Percentiles rank a stretch among this genome's conserved stretches.
These are phyloP conservation scores for Seira sanloemensis DNA, from an alignment of 2,888 invertebrate species.

Conservation along the genomic window DNA sequence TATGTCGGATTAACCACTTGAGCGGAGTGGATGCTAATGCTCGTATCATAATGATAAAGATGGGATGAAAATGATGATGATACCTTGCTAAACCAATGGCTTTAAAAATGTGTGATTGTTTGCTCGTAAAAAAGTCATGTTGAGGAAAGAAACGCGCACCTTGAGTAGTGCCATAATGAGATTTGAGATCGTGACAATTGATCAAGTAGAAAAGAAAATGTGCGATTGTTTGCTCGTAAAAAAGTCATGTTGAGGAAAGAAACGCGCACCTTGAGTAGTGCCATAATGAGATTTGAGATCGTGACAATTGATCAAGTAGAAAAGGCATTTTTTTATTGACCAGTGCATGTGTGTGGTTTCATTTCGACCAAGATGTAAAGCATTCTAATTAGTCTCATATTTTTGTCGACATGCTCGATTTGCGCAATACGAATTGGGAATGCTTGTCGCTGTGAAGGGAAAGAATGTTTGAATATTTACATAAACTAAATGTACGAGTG, in stretches of 20 bases:
- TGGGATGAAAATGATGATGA: not conserved
- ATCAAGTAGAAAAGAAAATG: not conserved
- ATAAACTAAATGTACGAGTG: not conserved
- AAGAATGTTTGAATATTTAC: too few relatives aligned
- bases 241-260: not conserved
- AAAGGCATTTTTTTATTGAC: not conserved
- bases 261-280: not conserved
- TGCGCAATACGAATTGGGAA: too few relatives aligned
- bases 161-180: not conserved
- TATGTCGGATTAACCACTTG: not conserved
- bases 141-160: not conserved
- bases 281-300: conserved; percentile 5
- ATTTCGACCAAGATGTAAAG: not conserved
- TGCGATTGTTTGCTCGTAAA: not conserved
- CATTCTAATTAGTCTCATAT: not conserved
- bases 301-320: not conserved
- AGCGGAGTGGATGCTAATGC: not conserved
- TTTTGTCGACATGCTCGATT: too few relatives aligned
- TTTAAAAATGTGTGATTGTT: not conserved
- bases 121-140: not conserved
- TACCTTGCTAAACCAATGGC: not conserved
- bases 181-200: not conserved
- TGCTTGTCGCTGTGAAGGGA: too few relatives aligned
- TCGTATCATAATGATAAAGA: not conserved
- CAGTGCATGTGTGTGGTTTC: not conserved